Evolutionary conservation across 2,113 vertebrate species (phyloP).

Genomic region (Cygnus buccinator): DNA sequence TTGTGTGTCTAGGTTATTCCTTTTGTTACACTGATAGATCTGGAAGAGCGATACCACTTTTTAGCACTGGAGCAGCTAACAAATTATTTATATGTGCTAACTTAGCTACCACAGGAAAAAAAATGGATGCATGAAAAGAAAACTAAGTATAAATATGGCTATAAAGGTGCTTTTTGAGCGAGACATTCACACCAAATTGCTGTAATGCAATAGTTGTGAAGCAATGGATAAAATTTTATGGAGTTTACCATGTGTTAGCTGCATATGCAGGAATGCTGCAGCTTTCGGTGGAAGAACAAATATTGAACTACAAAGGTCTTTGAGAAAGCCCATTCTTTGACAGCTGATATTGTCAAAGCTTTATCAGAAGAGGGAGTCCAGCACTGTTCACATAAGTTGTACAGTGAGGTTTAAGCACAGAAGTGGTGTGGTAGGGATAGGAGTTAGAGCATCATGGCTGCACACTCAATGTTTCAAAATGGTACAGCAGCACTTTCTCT

Average conservation of each 20-base stretch:
- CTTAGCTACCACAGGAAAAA: neutral
- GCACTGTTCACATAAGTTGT: neutral
- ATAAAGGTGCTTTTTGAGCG: neutral
- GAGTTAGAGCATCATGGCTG: neutral
- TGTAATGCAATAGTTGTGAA: neutral
- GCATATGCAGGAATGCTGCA: neutral
- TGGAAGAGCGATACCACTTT: neutral
- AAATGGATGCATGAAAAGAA: neutral
- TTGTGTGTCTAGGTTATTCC: neutral
- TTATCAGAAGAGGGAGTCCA: neutral
- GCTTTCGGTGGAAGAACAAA: neutral
- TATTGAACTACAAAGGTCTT: neutral
- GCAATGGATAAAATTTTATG: neutral
- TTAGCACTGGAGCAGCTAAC: neutral
- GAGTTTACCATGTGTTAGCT: neutral
- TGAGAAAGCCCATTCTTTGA: neutral
- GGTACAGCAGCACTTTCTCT: neutral
- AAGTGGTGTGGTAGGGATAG: neutral
- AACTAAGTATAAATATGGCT: neutral
- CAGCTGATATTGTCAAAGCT: neutral
- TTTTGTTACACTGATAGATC: neutral
- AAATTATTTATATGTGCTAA: neutral
- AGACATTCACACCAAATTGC: neutral
- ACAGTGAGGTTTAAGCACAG: neutral
- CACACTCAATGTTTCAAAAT: neutral